Evolutionary conservation across 2,113 vertebrate species (phyloP), one percentile per base, ranked within the genome.

Genomic region (Paraplagusia blochii): DNA sequence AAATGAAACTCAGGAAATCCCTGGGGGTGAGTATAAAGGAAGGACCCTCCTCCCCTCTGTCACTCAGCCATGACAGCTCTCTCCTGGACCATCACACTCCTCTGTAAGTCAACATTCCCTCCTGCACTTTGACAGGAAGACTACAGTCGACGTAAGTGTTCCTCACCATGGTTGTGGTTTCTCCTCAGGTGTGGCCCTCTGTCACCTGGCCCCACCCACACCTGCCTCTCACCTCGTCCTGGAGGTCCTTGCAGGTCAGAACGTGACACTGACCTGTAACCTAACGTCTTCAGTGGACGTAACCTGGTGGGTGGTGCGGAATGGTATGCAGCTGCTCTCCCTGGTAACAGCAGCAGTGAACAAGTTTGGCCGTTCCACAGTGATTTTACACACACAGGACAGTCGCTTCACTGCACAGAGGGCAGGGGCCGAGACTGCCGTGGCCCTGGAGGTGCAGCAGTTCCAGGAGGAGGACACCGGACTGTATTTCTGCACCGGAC

Each of bases 361-460:
- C 0, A 34, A 0, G 1, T 0, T 43, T 0, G 3, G 0, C 0
- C 0, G 0, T 0, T 2, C 1, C 0, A 0, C 0, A 0, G 17
- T 8, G 0, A 0, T 2, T 5, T 0, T 4, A 1, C 48, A 69
- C 53, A 0, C 1, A 0, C 17, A 54, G 1, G 1, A 0, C 1
- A 1, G 1, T 2, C 57, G 5, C 7, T 0, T 70, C 11, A 5
- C 5, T 0, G 1, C 0, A 0, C 34, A 42, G 0, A 0, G 0
- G 5, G 35, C 35, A 10, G 35, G 35, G 35, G 1, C 0, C 0
- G 43, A 44, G 0, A 0, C 0, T 40, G 38, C 36, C 9, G 2
- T 38, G 9, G 10, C 60, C 0, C 12, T 86, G 77, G 12, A 66
- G 14, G 35, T 88, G 29, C 7, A 1, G 18, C 11, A 6, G 6